Base-by-base conservation (phyloP, 2,797 vertebrate species). In the Urosaurus nigricauda region DNA sequence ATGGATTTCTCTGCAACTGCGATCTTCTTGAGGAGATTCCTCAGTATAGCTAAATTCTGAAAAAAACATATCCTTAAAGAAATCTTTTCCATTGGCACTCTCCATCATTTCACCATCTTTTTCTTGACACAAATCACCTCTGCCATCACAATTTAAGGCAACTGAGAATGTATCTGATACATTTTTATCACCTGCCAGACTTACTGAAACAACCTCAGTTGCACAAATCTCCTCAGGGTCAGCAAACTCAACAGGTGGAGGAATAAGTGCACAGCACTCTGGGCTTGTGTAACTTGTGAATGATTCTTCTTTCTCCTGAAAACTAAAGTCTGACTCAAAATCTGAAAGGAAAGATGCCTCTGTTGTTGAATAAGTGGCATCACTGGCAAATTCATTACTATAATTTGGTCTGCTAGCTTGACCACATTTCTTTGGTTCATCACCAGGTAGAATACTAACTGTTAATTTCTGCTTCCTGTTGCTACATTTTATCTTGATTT, bases 191-290 rank as follows among this genome's bases (percentile, higher is more conserved):
- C 80, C 92, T 78, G 94, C 91, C 83, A 93, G 87, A 83, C 92
- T 92, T 32, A 94, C 96, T 77, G 94, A 94, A 63, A 96, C 43
- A 17, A 95, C 94, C 43, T 96, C 93, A 75, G 94, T 91, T 83
- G 96, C 89, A 71, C 95, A 95, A 70, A 97, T 94, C 80, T 93
- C 91, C 32, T 94, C 88, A 93, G 68, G 89, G 58, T 97, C 96
- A 75, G 97, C 95, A 95, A 97, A 98, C 86, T 96, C 95, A 86
- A 81, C 56, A 0, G 97, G 96, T 73, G 97, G 96, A 88, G 97
- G 97, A 21, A 96, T 93, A 87, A 94, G 92, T 53, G 83, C 29
- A 93, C 37, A 89, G 90, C 6, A 94, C 29, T 96, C 95, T 65
- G 83, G 90, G n/a, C 92, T 85, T 5, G 58, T 63, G 92, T 5